Percentiles rank a stretch among this genome's conserved stretches.
phyloP scores from a whole-genome alignment of 2,888 invertebrate species.

The Campoletis raptor region DNA sequence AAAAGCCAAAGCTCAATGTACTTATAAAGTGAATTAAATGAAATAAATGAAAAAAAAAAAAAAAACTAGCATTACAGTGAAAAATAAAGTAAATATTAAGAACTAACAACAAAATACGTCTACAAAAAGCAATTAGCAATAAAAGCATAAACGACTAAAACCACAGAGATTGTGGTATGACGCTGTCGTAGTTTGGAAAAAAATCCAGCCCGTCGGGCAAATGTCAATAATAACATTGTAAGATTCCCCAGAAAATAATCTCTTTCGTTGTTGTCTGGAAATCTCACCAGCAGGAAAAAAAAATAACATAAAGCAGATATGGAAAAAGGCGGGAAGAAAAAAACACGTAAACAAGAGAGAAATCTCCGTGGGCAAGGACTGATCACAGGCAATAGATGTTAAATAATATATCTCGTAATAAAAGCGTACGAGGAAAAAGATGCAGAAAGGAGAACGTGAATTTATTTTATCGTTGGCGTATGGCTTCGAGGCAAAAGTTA shows the following conservation, averaged over 20 bases:
- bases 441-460: not conserved
- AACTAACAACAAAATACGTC: no score
- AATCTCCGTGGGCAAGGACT: not conserved
- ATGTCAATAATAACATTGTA: not conserved
- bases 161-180: not conserved
- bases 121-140: not conserved
- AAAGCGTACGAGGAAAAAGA: not conserved
- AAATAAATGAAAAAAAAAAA: no score
- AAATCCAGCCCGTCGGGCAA: not conserved
- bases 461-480: conserved; percentile 17
- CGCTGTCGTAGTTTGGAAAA: not conserved
- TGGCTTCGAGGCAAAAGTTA: conserved; percentile 24
- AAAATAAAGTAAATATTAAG: no score
- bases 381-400: not conserved
- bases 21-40: no score
- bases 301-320: not conserved
- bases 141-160: not conserved
- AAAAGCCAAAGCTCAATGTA: no score
- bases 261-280: not conserved
- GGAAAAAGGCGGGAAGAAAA: not conserved
- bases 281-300: not conserved
- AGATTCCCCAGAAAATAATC: not conserved
- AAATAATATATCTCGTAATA: conserved; percentile 10
- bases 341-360: not conserved
- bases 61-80: no score